Percentiles rank a stretch among this genome's conserved stretches.
Conservation (phyloP, 2,888 invertebrate genomes). For the Plebejus argus region DNA sequence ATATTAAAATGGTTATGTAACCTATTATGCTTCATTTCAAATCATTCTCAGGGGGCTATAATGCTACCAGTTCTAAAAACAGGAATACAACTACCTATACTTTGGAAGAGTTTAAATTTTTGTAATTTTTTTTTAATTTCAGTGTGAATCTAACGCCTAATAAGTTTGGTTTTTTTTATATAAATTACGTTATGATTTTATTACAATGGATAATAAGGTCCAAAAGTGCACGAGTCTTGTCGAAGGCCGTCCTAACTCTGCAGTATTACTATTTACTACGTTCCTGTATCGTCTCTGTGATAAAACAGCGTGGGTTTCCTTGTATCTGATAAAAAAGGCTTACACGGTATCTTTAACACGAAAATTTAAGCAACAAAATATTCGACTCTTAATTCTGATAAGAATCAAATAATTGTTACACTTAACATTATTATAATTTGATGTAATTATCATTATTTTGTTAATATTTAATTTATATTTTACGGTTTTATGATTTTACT, state of each 20-base stretch:
- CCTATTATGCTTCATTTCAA: neutral
- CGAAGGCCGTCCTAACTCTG: neutral
- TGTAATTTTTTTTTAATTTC: too few species aligned
- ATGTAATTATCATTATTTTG: neutral
- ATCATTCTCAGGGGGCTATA: too few species aligned
- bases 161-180: too few species aligned
- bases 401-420: slow-evolving; percentile 19
- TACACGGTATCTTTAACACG: slow-evolving; percentile 19
- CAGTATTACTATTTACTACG: neutral
- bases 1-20: neutral
- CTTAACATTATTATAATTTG: slow-evolving; percentile 15
- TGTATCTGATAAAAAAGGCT: slow-evolving; percentile 10
- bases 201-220: too few species aligned
- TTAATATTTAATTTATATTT: neutral
- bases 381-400: slow-evolving; percentile 19
- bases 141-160: too few species aligned
- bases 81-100: too few species aligned
- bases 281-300: neutral
- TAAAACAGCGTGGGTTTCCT: slow-evolving; percentile 17
- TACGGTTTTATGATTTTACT: neutral
- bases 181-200: too few species aligned
- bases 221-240: neutral
- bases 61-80: too few species aligned
- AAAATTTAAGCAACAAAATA: slow-evolving; percentile 13
- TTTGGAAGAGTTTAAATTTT: too few species aligned